These are phyloP conservation scores for Drosophila elegans DNA, from an alignment of 1,140 invertebrate genomes.

Conservation along the genomic window DNA sequence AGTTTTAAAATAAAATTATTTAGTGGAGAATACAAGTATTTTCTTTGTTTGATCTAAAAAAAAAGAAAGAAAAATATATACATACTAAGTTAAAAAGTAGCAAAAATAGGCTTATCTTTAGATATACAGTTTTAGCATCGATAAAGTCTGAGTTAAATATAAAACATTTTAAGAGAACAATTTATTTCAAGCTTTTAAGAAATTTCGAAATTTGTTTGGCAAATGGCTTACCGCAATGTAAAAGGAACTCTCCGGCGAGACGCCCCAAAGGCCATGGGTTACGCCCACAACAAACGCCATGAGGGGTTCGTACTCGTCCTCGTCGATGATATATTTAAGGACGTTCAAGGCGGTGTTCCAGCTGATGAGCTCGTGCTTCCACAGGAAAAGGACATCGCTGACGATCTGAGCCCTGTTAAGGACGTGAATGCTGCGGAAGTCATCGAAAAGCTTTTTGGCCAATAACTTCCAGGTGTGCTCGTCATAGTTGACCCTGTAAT, in stretches of 20 bases:
- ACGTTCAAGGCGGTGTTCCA: slow-evolving; percentile 33
- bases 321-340: slow-evolving; percentile 39
- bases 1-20: too few species aligned
- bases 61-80: too few species aligned
- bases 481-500: slow-evolving; percentile 91
- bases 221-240: slow-evolving; percentile 18
- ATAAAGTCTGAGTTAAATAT: too few species aligned
- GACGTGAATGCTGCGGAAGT: slow-evolving; percentile 86
- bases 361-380: not conserved
- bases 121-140: too few species aligned
- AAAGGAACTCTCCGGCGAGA: slow-evolving; percentile 29
- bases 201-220: too few species aligned
- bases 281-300: slow-evolving; percentile 41
- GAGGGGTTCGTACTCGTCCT: slow-evolving; percentile 42
- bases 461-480: slow-evolving; percentile 88
- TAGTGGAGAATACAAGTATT: too few species aligned
- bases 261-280: slow-evolving; percentile 36
- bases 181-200: too few species aligned
- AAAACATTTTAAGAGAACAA: too few species aligned
- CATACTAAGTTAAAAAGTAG: too few species aligned
- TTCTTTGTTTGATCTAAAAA: too few species aligned
- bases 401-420: slow-evolving; percentile 92
- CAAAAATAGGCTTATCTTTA: too few species aligned
- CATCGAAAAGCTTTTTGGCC: slow-evolving; percentile 85
- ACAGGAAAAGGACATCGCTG: slow-evolving; percentile 90